Evolutionary conservation across 2,113 vertebrate genomes (phyloP), one percentile per base, ranked within the genome.

Genomic region (Platysteira castanea): DNA sequence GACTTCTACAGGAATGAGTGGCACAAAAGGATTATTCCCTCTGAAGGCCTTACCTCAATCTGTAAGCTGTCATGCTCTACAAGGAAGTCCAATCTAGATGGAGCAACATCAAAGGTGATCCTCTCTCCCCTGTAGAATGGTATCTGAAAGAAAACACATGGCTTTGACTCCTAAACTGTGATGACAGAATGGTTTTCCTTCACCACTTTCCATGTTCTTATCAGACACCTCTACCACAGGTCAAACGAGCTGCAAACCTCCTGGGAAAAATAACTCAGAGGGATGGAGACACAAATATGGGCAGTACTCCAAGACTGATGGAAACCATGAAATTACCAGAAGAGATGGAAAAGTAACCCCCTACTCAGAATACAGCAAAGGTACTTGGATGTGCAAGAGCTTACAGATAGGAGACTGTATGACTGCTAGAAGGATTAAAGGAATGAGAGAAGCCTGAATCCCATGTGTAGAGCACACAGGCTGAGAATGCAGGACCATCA

Each of bases 21-120:
- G 30, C 46, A 84, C 24, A 78, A 63, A 61, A 79, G 35, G 11
- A 59, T 56, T 37, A 37, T 10, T 89, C 59, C 64, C 37, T 52
- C 69, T 42, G 17, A 83, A 85, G 46, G 69, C 23, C 82, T 97
- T 94, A 99, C 99, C 99, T 99, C 98, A 0, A 99, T 98, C 70
- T 97, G 99, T 86, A 99, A 97, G 95, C 99, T 99, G 97, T 99
- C 98, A 15, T 99, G 99, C 61, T 99, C 98, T 63, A 99, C 99
- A 5, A 95, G 97, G 61, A 99, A 99, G 82, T 99, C 99, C 90
- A 99, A 78, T 47, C 98, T 98, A 4, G 99, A 99, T 7, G 99
- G 99, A 26, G 99, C 99, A 11, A 99, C 99, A 6, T 99, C 99
- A 94, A 99, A 99, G 4, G 99, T 99, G 95, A 99, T 99, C 94